These are phyloP conservation scores for Serripes groenlandicus DNA, from an alignment of 2,888 invertebrate species.

Conservation along the genomic window DNA sequence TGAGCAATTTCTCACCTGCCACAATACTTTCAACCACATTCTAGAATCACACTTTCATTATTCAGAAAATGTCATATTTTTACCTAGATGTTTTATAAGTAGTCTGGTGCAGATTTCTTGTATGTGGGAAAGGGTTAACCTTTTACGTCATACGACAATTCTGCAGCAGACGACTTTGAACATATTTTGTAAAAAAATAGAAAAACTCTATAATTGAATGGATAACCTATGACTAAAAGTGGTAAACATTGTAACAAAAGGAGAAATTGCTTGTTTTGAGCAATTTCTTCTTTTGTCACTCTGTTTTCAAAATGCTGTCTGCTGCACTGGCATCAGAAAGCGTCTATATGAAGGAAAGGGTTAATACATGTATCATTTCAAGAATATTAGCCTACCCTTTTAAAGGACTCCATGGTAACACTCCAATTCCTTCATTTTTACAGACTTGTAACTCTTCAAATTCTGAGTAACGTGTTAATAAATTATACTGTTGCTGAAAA, in stretches of 20 bases:
- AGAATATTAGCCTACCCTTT: conserved; percentile 71
- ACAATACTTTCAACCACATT: neutral
- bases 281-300: neutral
- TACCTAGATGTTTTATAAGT: too few relatives aligned
- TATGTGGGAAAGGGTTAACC: too few relatives aligned
- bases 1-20: neutral
- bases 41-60: too few relatives aligned
- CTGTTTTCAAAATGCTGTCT: neutral
- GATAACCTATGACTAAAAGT: neutral
- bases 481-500: conserved; percentile 80
- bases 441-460: conserved; percentile 78
- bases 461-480: conserved; percentile 75
- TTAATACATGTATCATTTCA: neutral
- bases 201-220: too few relatives aligned
- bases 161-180: too few relatives aligned
- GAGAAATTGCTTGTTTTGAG: neutral
- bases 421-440: conserved; percentile 64
- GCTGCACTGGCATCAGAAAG: too few relatives aligned
- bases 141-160: too few relatives aligned
- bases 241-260: neutral
- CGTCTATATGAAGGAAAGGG: neutral
- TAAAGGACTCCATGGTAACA: conserved; percentile 78
- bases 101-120: too few relatives aligned
- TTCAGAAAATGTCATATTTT: too few relatives aligned
- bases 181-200: too few relatives aligned